Percentiles rank a stretch among this genome's conserved stretches.
Conservation (phyloP, 2,888 invertebrate genomes). For the Idaea dimidiata region DNA sequence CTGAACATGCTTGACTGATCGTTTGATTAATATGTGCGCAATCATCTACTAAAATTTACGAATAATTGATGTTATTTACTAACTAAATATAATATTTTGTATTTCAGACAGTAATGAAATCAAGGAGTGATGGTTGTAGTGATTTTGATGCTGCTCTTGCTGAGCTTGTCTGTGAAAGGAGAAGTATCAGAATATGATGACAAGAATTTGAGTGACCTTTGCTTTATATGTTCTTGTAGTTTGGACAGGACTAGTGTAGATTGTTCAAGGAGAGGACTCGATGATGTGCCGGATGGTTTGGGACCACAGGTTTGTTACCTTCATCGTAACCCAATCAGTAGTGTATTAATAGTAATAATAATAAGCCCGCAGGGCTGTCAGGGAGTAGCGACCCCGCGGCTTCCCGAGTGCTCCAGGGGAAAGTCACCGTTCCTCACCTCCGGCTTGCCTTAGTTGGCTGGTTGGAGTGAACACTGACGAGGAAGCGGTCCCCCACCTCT, state of each 20-base stretch:
- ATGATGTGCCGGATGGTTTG: slow-evolving; percentile 61
- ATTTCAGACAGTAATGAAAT: slow-evolving; percentile 69
- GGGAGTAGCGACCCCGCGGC: too few relatives aligned
- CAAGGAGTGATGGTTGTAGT: slow-evolving; percentile 56
- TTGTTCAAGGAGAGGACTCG: slow-evolving; percentile 69
- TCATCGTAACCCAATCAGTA: too few relatives aligned
- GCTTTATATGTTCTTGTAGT: slow-evolving; percentile 59
- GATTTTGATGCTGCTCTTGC: slow-evolving; percentile 43
- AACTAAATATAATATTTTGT: neutral
- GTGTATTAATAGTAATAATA: too few relatives aligned
- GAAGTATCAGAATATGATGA: slow-evolving; percentile 53
- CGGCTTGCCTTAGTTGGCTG: too few relatives aligned
- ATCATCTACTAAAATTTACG: neutral
- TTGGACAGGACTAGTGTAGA: slow-evolving; percentile 54
- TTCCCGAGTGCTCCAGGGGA: too few relatives aligned
- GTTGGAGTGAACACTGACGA: too few relatives aligned
- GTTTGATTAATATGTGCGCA: neutral
- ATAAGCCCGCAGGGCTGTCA: too few relatives aligned
- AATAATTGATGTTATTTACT: too few relatives aligned
- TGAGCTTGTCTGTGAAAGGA: slow-evolving; percentile 40
- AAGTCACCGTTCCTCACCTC: too few relatives aligned
- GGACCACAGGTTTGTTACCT: slow-evolving; percentile 51
- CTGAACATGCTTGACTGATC: neutral
- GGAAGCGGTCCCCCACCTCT: too few relatives aligned
- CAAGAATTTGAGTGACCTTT: slow-evolving; percentile 48